Percentiles rank a stretch among this genome's conserved stretches.
Conservation (phyloP, 53 echinoderm and acorn worm genomes). For the Crossaster papposus region DNA sequence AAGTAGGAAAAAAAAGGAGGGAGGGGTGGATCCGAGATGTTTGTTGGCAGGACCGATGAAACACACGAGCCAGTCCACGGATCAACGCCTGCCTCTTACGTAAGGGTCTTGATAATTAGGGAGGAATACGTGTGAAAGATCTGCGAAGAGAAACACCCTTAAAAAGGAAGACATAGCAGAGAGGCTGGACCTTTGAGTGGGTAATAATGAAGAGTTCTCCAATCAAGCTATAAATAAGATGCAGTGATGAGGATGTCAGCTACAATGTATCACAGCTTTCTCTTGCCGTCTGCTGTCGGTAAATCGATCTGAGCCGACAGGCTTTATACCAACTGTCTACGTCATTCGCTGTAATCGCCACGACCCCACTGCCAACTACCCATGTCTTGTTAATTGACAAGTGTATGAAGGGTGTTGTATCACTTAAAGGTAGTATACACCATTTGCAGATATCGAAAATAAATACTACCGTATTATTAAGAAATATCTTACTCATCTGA, state of each 20-base stretch:
- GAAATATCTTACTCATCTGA: too few relatives aligned
- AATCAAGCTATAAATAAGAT: not conserved
- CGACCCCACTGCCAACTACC: not conserved
- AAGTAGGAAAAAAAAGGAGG: too few relatives aligned
- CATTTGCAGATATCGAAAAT: too few relatives aligned
- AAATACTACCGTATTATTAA: too few relatives aligned
- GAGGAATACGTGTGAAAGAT: not conserved
- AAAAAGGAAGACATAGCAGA: not conserved
- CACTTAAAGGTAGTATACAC: not conserved
- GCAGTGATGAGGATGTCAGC: not conserved
- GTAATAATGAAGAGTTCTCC: not conserved
- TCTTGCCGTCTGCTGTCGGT: not conserved
- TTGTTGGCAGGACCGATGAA: too few relatives aligned
- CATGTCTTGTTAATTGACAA: not conserved
- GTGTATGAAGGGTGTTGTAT: not conserved
- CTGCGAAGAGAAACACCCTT: not conserved
- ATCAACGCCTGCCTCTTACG: not conserved
- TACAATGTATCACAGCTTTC: not conserved
- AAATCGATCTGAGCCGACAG: not conserved
- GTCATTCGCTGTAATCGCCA: not conserved
- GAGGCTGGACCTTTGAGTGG: not conserved
- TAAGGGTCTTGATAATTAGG: not conserved
- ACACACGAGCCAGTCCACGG: too few relatives aligned
- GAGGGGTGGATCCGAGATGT: too few relatives aligned
- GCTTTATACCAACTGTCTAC: slow-evolving; percentile 1